Evolutionary conservation across 2,797 vertebrate species (phyloP).

Genomic region (Sciaenops ocellatus): DNA sequence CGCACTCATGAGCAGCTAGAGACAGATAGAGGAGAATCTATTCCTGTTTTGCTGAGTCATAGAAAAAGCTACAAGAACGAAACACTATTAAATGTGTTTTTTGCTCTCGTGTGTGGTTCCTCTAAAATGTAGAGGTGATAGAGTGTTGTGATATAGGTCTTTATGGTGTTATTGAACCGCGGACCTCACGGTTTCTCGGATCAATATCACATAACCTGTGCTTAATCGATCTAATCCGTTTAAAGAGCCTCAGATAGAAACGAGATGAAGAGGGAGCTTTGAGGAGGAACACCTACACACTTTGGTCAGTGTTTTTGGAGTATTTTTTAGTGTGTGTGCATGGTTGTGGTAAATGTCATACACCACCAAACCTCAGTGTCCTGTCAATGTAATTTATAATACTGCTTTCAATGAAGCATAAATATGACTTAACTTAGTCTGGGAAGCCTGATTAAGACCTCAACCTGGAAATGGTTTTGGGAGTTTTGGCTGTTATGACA

Average conservation of each 20-base stretch:
- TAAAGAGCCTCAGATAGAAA: slow-evolving; percentile 4
- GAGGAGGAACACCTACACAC: neutral
- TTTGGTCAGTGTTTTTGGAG: neutral
- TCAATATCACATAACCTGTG: slow-evolving; percentile 47
- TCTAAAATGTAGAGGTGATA: slow-evolving; percentile 13
- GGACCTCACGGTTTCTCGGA: slow-evolving; percentile 15
- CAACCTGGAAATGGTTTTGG: slow-evolving; percentile 1
- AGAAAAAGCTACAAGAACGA: slow-evolving; percentile 26
- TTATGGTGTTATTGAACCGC: slow-evolving; percentile 39
- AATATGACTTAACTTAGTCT: slow-evolving; percentile 12
- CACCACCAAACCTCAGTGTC: slow-evolving; percentile 28
- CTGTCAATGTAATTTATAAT: slow-evolving; percentile 14
- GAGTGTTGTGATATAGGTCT: slow-evolving; percentile 16
- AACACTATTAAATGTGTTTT: slow-evolving; percentile 33
- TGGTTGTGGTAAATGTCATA: slow-evolving; percentile 5
- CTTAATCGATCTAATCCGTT: slow-evolving; percentile 39
- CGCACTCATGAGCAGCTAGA: neutral
- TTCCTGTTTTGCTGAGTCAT: slow-evolving; percentile 60
- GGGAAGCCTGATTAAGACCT: slow-evolving; percentile 12
- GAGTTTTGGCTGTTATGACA: neutral
- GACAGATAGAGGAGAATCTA: slow-evolving; percentile 49
- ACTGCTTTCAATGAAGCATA: neutral
- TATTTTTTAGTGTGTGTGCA: slow-evolving; percentile 11
- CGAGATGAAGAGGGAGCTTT: neutral
- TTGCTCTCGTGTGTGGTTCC: slow-evolving; percentile 15